Evolutionary conservation across 2,888 invertebrate species (phyloP), one percentile per base, ranked within the genome.

Genomic region (Linnaemya tessellans): DNA sequence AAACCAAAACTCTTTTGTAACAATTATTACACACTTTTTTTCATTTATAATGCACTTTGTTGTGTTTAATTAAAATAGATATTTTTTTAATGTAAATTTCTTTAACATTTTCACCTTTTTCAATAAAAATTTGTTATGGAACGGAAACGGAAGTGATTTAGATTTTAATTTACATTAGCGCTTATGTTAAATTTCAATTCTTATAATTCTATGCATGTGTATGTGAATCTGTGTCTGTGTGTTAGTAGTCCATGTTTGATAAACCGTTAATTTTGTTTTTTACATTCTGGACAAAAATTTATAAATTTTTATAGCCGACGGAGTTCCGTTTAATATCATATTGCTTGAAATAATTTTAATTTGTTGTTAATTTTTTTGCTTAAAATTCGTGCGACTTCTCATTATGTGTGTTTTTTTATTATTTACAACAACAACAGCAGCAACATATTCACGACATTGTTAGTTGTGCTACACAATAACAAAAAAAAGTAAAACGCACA

Each of bases 101-200:
- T 73, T 35, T 43, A 7, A 46, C 83, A 68, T 68, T 41, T 81
- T 74, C 71, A 79, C 75, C 56, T 73, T 83, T 78, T 71, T 46
- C 30, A 54, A 11, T 62, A 38, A 46, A 67, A 41, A 25, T 60
- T 60, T 68, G 30, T 9, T 81, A 54, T 82, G 75, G 64, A 70
- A 60, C 46, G 62, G 30, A 62, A 82, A 82, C 75, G 75, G 81
- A 82, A 82, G 81, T 64, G 38, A 51, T 67, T 80, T 64, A 13
- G n/a, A 54, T 51, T 62, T 62, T 11, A 30, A 46, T 62, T 18
- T 15, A 22, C 13, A 56, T 54, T 15, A 60, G 56, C 4, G 75
- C 22, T 77, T 20, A 9, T 38, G 54, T 64, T 65, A 49, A 71
- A 41, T 49, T 38, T 54, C 9, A n/a, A 15, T 20, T 58, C 41